Base-by-base conservation (phyloP, 2,888 invertebrate species). In the Suillia variegata region DNA sequence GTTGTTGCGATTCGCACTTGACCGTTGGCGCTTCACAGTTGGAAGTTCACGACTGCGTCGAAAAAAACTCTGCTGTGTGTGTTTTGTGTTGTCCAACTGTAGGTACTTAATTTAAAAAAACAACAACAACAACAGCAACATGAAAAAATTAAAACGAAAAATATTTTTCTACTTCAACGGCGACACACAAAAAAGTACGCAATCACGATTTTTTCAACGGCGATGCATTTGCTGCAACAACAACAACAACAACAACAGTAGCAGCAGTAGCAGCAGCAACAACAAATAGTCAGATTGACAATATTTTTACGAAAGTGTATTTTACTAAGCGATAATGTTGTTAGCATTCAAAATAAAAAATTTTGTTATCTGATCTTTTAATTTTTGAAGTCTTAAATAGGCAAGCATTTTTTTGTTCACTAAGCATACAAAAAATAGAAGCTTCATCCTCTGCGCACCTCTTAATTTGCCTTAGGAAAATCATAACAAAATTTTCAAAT, bases 1-100 rank as follows among this genome's bases (percentile, higher is more conserved):
- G n/a, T n/a, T n/a, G n/a, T n/a, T 54, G 48, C 42, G 57, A 50
- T 38, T 56, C 55, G 49, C 53, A 59, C 31, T 59, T 62, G 59
- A 59, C 59, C 59, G 59, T 49, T 57, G 62, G 56, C 56, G 59
- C 54, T 55, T 47, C 57, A 21, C 48, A 48, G 49, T 54, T 51
- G 31, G 58, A 15, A 21, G n/a, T 51, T 47, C 15, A 15, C 33
- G 26, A 45, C 15, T 38, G 38, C 38, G 38, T n/a, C 38, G 15
- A 38, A n/a, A 26, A 26, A 10, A 22, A 31, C 20, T n/a, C 20
- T 55, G 26, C 33, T 31, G 20, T 22, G 13, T 34, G 4, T 42
- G n/a, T n/a, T 21, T 15, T 24, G 10, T 53, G 51, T 51, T 31
- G 38, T 18, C n/a, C 3, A 17, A 34, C 33, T 10, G 17, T 24